phyloP scores from a whole-genome alignment of 2,797 vertebrate genomes.

The Fratercula arctica region DNA sequence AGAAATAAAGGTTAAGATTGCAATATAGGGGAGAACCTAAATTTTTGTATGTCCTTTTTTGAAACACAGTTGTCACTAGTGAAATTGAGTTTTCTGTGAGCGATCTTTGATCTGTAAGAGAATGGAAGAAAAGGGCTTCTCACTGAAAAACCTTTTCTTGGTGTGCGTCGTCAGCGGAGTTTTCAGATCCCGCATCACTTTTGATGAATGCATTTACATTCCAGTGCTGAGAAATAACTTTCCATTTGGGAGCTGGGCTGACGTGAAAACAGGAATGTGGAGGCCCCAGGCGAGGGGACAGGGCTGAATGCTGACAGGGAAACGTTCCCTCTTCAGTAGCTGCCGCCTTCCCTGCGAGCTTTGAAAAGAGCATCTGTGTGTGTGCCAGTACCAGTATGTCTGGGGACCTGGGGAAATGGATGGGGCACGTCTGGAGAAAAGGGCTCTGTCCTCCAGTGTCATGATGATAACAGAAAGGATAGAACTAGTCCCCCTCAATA shows the following conservation, averaged over 20 bases:
- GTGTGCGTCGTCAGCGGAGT: background rate
- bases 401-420: constrained; percentile 16
- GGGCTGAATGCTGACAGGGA: constrained; percentile 57
- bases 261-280: constrained; percentile 77
- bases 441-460: background rate
- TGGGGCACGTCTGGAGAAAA: background rate
- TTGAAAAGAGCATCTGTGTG: background rate
- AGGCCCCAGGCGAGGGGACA: constrained; percentile 72
- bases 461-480: background rate
- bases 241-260: constrained; percentile 76
- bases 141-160: background rate
- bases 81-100: background rate
- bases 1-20: background rate
- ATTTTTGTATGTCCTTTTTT: background rate
- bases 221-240: constrained; percentile 76
- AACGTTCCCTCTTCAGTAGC: constrained; percentile 28
- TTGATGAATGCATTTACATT: constrained; percentile 77
- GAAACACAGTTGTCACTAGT: background rate
- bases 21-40: background rate
- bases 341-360: background rate
- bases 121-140: background rate
- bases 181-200: constrained; percentile 38
- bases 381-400: background rate
- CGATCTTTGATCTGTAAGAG: background rate
- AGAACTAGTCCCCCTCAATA: background rate